Evolutionary conservation across 2,797 vertebrate species (phyloP), one percentile per base, ranked within the genome.

Genomic region (Intellagama lesueurii): DNA sequence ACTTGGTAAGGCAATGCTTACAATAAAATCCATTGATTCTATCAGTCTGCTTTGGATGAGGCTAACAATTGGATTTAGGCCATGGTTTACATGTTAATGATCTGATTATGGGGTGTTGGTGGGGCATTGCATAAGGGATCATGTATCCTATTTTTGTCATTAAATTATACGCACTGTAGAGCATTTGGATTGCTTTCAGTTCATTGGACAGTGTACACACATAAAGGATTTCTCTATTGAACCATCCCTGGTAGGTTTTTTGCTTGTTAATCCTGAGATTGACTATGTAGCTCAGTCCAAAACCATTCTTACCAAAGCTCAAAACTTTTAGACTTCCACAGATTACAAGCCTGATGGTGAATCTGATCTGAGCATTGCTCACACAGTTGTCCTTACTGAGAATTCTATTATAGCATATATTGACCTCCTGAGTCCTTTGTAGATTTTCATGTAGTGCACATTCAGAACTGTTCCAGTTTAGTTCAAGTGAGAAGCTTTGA

Each of bases 401-500:
- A 64, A 19, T 5, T 52, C 12, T 40, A 12, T 86, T 17, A 77
- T 40, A 12, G 16, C 56, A 1, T 26, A 6, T 16, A 7, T 47
- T 30, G 12, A 40, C 60, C 14, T 60, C 26, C 26, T 52, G 44
- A 52, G n/a, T 17, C 26, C 35, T 68, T 19, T 76, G n/a, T 17
- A 14, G 35, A 44, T 56, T 81, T 87, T 69, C 26, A 56, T 60
- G 2, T 49, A 49, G 30, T n/a, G 1, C 79, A n/a, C 81, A 19
- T 60, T 22, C 32, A 73, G 68, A 26, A 24, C 28, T 68, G 64
- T 30, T 26, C 14, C 4, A 79, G 11, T 28, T 92, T 83, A 89
- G 26, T 26, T 49, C 72, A 88, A 32, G 19, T 84, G 82, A 60
- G 90, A 85, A 81, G 56, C 88, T 83, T 81, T 87, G 52, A 68